phyloP scores from a whole-genome alignment of 2,113 vertebrate species.

The Rhombomys opimus region DNA sequence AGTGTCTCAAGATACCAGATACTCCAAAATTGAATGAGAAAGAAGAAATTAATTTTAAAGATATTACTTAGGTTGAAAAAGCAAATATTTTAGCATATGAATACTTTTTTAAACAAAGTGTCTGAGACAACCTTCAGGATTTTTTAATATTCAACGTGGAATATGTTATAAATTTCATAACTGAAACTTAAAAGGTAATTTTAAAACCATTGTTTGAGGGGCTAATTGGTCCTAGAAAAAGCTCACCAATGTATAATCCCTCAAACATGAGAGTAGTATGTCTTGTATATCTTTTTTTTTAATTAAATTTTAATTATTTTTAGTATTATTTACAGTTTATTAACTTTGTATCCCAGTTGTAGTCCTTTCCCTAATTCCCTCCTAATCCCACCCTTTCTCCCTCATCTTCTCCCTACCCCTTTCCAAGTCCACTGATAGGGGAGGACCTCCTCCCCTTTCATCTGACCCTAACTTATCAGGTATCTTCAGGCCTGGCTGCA shows the following conservation, averaged over 20 bases:
- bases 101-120: slow-evolving; percentile 74
- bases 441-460: too few species aligned
- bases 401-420: too few species aligned
- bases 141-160: slow-evolving; percentile 63
- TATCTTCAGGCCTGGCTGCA: too few species aligned
- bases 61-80: slow-evolving; percentile 60
- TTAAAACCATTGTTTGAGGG: slow-evolving; percentile 38
- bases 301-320: too few species aligned
- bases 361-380: too few species aligned
- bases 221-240: slow-evolving; percentile 46
- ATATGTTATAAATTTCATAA: slow-evolving; percentile 69
- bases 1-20: neutral
- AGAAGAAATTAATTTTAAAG: slow-evolving; percentile 58
- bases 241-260: neutral
- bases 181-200: slow-evolving; percentile 66
- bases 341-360: too few species aligned
- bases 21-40: slow-evolving; percentile 43
- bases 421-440: too few species aligned
- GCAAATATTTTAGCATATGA: slow-evolving; percentile 62
- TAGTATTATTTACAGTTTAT: too few species aligned
- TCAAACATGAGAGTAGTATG: neutral
- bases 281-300: too few species aligned
- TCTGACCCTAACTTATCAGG: too few species aligned
- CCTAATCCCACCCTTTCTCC: too few species aligned
- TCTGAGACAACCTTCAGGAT: slow-evolving; percentile 59